phyloP scores from a whole-genome alignment of 2,888 invertebrate species.

The Sclerodermus sp. region DNA sequence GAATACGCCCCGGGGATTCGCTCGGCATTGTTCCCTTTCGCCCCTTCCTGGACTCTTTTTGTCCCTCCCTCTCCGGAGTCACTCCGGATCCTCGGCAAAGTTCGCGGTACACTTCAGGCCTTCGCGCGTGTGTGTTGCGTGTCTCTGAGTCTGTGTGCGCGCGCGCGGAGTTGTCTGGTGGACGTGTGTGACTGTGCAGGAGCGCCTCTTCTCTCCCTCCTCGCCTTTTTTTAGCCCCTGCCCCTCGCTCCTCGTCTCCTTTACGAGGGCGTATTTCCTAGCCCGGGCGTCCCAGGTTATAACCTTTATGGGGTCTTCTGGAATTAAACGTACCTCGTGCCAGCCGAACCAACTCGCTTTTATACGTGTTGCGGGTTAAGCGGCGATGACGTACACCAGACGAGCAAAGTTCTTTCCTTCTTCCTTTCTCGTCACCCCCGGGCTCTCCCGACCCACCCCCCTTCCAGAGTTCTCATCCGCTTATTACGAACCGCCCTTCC shows the following conservation, averaged over 20 bases:
- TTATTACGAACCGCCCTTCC: too few relatives aligned
- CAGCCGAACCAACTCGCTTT: background rate
- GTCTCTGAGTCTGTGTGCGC: too few relatives aligned
- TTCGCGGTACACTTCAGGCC: too few relatives aligned
- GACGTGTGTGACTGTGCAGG: background rate
- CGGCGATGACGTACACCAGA: too few relatives aligned
- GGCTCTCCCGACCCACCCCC: too few relatives aligned
- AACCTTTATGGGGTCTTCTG: slow-evolving; percentile 36
- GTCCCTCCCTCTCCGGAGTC: slow-evolving; percentile 5
- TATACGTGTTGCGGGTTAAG: too few relatives aligned
- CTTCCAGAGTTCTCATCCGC: too few relatives aligned
- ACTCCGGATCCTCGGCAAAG: background rate
- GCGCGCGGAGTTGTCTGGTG: too few relatives aligned
- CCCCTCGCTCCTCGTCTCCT: too few relatives aligned
- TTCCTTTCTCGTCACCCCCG: too few relatives aligned
- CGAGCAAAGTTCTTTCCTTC: too few relatives aligned
- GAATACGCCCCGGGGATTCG: slow-evolving; percentile 30
- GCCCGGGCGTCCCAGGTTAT: slow-evolving; percentile 20
- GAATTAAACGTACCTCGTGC: slow-evolving; percentile 35
- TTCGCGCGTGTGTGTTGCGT: too few relatives aligned
- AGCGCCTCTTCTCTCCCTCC: background rate
- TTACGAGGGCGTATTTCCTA: slow-evolving; percentile 38
- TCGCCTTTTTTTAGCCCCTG: background rate
- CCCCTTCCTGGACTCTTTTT: background rate
- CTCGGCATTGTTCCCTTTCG: slow-evolving; percentile 23